Conservation (phyloP, 1,140 invertebrate species). For the Gonatopus flavifemur region DNA sequence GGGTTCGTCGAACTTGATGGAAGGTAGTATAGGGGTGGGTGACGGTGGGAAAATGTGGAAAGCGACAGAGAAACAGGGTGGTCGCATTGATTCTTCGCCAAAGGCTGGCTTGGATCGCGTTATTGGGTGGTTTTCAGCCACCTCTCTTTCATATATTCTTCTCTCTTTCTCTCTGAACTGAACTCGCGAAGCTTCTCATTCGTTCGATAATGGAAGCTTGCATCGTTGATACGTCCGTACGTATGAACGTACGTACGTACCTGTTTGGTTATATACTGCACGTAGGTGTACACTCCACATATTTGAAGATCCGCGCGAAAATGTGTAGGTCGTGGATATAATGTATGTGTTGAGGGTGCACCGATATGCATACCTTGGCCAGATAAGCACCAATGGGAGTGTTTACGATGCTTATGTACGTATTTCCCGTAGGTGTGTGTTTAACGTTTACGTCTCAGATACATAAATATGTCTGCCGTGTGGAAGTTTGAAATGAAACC, state of each 20-base stretch:
- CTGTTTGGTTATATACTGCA: not conserved
- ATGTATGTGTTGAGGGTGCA: no score
- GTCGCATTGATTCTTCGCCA: conserved; percentile 37
- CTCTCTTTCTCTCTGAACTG: conserved; percentile 11
- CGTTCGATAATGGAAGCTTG: conserved; percentile 35
- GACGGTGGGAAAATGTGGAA: not conserved
- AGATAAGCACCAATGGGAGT: no score
- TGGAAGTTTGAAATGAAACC: no score
- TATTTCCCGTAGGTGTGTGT: no score
- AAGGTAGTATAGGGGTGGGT: not conserved
- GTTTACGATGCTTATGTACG: no score
- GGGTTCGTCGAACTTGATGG: not conserved
- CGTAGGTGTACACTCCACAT: no score
- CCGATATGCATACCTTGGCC: no score
- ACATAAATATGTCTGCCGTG: no score
- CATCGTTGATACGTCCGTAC: conserved; percentile 26
- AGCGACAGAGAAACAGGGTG: not conserved
- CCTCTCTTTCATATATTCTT: conserved; percentile 6
- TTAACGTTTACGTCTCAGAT: no score
- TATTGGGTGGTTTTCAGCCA: conserved; percentile 18
- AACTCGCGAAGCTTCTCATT: conserved; percentile 1
- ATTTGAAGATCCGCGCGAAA: no score
- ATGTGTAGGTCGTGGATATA: no score
- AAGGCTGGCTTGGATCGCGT: conserved; percentile 13
- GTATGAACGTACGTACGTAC: conserved; percentile 5